Conservation (phyloP, 2,797 vertebrate species). For the Ciconia nigra region DNA sequence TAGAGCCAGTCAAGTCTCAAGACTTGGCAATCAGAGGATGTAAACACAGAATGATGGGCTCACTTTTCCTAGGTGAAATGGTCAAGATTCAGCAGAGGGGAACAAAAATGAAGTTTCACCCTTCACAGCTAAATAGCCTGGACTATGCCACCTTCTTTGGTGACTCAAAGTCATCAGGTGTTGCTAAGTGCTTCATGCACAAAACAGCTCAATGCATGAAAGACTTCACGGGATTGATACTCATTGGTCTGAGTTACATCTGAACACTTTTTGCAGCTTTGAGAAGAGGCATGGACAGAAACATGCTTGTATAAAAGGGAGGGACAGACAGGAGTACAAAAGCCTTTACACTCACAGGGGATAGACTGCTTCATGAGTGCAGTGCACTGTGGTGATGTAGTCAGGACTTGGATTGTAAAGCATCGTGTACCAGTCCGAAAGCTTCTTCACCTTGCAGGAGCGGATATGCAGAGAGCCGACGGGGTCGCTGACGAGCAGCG, state of each 20-base stretch:
- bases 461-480: slow-evolving; percentile 82
- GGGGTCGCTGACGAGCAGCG: slow-evolving; percentile 88
- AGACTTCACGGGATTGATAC: not conserved
- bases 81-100: not conserved
- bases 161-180: not conserved
- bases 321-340: not conserved
- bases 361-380: slow-evolving; percentile 96
- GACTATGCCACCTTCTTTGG: not conserved
- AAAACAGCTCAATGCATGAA: not conserved
- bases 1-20: not conserved
- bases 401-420: slow-evolving; percentile 98
- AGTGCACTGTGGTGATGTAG: slow-evolving; percentile 93
- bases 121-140: not conserved
- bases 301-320: too few species aligned
- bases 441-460: slow-evolving; percentile 92
- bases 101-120: not conserved
- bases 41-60: not conserved
- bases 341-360: slow-evolving; percentile 84
- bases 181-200: rapidly evolving
- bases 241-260: rapidly evolving
- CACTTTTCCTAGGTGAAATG: not conserved
- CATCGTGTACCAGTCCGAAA: slow-evolving; percentile 99
- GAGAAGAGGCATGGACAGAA: not conserved
- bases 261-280: not conserved
- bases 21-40: not conserved